A percentile compares a stretch with the other conserved stretches of the same genome.
These are phyloP conservation scores for Gallinago paraguaiae DNA, from an alignment of 2,113 vertebrate genomes.

Conservation along the genomic window DNA sequence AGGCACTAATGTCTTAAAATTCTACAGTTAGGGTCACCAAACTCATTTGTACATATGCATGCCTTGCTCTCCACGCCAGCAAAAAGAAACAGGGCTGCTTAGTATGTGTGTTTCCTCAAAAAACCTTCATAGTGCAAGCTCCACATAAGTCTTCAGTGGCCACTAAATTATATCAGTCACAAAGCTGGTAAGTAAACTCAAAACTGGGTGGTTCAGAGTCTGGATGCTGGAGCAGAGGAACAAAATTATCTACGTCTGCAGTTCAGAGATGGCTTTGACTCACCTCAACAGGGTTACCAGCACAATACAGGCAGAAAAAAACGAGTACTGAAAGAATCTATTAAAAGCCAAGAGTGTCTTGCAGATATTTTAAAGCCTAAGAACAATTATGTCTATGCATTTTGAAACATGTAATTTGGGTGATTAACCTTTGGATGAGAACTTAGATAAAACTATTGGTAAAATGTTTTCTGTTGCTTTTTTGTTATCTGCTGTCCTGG, in stretches of 20 bases:
- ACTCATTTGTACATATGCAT: accelerated
- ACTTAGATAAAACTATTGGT: neutral
- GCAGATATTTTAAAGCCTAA: neutral
- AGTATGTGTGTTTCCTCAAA: neutral
- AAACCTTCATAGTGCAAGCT: neutral
- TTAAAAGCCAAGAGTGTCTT: neutral
- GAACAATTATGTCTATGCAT: neutral
- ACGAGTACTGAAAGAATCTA: neutral
- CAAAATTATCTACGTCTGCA: neutral
- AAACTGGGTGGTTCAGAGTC: neutral
- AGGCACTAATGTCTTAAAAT: neutral
- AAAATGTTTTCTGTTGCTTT: neutral
- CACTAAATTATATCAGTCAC: neutral
- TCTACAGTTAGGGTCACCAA: neutral
- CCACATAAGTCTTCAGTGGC: neutral
- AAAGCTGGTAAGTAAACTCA: neutral
- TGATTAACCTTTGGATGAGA: neutral
- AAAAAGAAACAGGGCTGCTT: neutral
- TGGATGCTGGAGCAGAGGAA: neutral
- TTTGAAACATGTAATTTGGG: neutral
- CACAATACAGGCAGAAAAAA: neutral
- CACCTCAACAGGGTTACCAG: neutral
- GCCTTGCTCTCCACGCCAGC: neutral
- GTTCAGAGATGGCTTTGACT: neutral
- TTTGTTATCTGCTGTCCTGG: neutral